Conservation (phyloP, 2,888 invertebrate genomes). For the Tenthredo notha region DNA sequence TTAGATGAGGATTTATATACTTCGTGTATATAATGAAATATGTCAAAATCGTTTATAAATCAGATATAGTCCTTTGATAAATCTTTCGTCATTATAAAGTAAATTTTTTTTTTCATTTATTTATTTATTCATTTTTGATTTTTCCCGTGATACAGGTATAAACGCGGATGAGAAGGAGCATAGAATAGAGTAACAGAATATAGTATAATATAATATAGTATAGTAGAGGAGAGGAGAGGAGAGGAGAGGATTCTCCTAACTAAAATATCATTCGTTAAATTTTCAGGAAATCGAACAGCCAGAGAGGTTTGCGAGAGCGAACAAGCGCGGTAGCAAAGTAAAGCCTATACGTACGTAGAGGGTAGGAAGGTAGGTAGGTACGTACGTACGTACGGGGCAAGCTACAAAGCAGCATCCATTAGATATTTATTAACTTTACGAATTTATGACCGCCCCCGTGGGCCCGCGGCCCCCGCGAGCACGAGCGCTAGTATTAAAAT, state of each 20-base stretch:
- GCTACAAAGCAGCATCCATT: constrained; percentile 78
- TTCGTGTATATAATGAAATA: no score
- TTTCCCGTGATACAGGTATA: no score
- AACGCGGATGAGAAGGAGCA: not conserved
- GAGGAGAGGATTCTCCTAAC: not conserved
- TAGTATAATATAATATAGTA: no score
- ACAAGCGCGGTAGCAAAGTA: constrained; percentile 30
- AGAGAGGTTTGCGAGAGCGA: constrained; percentile 1
- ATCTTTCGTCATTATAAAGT: no score
- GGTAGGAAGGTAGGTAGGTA: not conserved
- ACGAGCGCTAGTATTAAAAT: constrained; percentile 81
- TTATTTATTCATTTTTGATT: no score
- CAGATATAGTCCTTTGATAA: no score
- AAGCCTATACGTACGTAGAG: constrained; percentile 53
- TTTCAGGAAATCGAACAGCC: constrained; percentile 62
- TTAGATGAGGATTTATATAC: no score
- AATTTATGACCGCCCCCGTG: constrained; percentile 77
- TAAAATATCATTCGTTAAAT: constrained; percentile 59
- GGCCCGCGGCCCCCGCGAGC: constrained; percentile 69
- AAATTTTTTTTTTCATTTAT: no score
- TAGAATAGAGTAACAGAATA: not conserved
- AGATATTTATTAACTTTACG: constrained; percentile 78
- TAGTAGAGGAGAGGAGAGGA: not conserved
- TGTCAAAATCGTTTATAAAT: no score
- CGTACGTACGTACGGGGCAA: constrained; percentile 60